Percentiles rank a stretch among this genome's conserved stretches.
Evolutionary conservation across 2,888 invertebrate genomes (phyloP).

Genomic region (Phorcus lineatus): DNA sequence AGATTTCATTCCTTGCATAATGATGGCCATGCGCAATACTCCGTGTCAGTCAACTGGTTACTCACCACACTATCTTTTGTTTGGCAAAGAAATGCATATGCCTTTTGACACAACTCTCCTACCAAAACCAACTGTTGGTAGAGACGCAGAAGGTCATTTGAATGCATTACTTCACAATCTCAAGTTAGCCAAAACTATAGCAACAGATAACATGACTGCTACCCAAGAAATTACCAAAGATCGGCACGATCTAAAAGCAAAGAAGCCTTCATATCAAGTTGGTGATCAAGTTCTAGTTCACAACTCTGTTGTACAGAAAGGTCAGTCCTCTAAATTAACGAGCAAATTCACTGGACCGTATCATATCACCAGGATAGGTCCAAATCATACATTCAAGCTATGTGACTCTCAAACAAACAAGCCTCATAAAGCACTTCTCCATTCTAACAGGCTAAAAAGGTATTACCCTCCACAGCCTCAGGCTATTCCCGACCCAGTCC

Average conservation of each 20-base stretch:
- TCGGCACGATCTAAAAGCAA: constrained; percentile 30
- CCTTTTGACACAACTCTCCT: constrained; percentile 37
- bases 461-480: too few species aligned
- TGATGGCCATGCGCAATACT: constrained; percentile 46
- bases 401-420: too few species aligned
- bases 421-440: too few species aligned
- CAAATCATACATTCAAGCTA: too few species aligned
- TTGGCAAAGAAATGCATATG: constrained; percentile 42
- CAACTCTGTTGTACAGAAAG: too few species aligned
- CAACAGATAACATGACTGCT: too few species aligned
- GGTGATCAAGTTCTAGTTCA: constrained; percentile 21
- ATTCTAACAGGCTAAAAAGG: too few species aligned
- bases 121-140: constrained; percentile 36
- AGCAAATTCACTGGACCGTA: too few species aligned
- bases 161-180: constrained; percentile 14
- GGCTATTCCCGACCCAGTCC: too few species aligned
- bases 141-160: constrained; percentile 38
- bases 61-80: constrained; percentile 42
- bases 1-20: constrained; percentile 37
- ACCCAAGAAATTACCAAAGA: neutral
- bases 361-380: too few species aligned
- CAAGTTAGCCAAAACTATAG: too few species aligned
- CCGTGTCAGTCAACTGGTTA: constrained; percentile 42
- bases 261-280: constrained; percentile 25
- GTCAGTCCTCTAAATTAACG: too few species aligned